Percentiles rank a stretch among this genome's conserved stretches.
phyloP scores from a whole-genome alignment of 1,140 invertebrate species.

The Condylostylus longicornis region DNA sequence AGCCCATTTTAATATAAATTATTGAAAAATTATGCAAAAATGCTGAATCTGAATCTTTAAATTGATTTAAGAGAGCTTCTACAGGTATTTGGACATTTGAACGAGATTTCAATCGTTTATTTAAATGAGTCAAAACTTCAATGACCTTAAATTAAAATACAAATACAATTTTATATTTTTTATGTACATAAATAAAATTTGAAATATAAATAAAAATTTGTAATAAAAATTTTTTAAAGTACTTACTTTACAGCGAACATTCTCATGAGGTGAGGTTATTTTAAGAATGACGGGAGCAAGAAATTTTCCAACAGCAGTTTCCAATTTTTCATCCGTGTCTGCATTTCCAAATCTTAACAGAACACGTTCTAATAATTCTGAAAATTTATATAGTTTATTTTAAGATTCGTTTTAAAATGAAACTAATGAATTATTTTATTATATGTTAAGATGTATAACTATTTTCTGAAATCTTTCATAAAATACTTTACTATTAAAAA shows the following conservation, averaged over 20 bases:
- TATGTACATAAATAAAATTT: neutral
- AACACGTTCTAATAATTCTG: conserved; percentile 73
- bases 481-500: neutral
- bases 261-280: conserved; percentile 69
- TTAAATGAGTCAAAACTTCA: conserved; percentile 85
- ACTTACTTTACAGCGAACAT: conserved; percentile 61
- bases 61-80: conserved; percentile 65
- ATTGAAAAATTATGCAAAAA: conserved; percentile 78
- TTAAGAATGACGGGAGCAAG: conserved; percentile 79
- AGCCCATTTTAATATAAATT: conserved; percentile 87
- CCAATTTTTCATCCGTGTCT: conserved; percentile 75
- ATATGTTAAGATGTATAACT: neutral
- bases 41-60: conserved; percentile 48
- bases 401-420: neutral
- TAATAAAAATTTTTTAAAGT: no score
- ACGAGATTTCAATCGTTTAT: conserved; percentile 72
- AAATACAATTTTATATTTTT: neutral
- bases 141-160: conserved; percentile 48
- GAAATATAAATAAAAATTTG: no score
- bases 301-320: conserved; percentile 68
- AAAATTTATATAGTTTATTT: neutral
- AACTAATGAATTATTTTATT: neutral
- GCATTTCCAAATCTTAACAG: conserved; percentile 75
- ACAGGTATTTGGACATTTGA: conserved; percentile 73
- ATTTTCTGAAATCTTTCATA: neutral